A percentile compares a stretch with the other conserved stretches of the same genome.
Conservation (phyloP, 2,888 invertebrate genomes). For the Caenorhabditis doughertyi region DNA sequence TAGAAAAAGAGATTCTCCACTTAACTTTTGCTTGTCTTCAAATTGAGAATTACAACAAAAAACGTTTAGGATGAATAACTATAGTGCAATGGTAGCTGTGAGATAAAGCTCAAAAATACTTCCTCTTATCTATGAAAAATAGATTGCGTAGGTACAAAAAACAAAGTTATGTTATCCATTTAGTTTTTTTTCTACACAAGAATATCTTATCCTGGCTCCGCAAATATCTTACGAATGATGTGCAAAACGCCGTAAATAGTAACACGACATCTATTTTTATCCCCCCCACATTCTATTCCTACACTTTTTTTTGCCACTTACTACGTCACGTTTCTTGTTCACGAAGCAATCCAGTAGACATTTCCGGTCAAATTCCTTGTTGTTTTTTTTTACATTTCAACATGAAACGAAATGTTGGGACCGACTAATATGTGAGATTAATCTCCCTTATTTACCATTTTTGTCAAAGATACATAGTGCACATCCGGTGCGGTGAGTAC, state of each 20-base stretch:
- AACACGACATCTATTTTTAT: conserved; percentile 50
- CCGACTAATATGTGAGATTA: not conserved
- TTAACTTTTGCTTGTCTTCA: no score
- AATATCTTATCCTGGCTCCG: not conserved
- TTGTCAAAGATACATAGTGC: not conserved
- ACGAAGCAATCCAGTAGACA: conserved; percentile 39
- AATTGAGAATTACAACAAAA: no score
- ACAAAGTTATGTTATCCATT: conserved; percentile 32
- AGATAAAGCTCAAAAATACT: no score
- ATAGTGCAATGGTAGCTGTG: no score
- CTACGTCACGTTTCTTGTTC: conserved; percentile 56
- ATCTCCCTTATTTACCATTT: not conserved
- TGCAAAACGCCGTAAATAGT: conserved; percentile 51
- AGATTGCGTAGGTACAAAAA: conserved; percentile 27
- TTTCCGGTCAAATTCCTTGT: conserved; percentile 46
- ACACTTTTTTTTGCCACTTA: not conserved
- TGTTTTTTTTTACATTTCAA: conserved; percentile 11
- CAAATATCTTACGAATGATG: conserved; percentile 43
- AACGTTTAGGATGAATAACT: no score
- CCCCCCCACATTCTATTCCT: conserved; percentile 2
- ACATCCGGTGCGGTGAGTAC: conserved; percentile 55
- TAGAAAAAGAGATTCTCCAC: no score
- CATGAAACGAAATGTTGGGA: not conserved
- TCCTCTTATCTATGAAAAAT: no score
- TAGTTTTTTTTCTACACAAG: conserved; percentile 10